Percentiles rank a stretch among this genome's conserved stretches.
Evolutionary conservation across 2,797 vertebrate genomes (phyloP).

Genomic region (Hypotaenidia okinawae): DNA sequence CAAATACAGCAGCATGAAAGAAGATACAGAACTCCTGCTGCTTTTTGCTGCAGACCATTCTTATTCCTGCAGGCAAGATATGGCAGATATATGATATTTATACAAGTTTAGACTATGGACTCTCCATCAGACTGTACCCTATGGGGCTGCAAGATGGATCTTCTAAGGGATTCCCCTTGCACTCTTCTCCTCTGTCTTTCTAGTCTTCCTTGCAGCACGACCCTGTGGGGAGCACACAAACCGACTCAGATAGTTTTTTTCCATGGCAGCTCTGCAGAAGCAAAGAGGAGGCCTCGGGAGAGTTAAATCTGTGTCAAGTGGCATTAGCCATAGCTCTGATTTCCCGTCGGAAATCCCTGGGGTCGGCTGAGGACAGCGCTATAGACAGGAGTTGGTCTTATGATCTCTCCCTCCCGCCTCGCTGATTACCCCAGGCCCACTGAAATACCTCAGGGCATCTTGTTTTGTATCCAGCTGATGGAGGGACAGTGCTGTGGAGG

Average conservation of each 20-base stretch:
- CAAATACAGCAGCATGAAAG: neutral
- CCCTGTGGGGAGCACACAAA: neutral
- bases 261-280: slow-evolving; percentile 17
- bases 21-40: neutral
- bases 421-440: neutral
- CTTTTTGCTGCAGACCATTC: neutral
- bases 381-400: neutral
- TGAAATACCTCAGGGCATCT: neutral
- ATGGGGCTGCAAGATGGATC: neutral
- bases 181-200: neutral
- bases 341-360: slow-evolving; percentile 64
- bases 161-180: neutral
- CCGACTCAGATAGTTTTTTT: neutral
- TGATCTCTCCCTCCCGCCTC: neutral
- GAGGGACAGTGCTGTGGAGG: neutral
- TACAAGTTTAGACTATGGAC: neutral
- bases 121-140: neutral
- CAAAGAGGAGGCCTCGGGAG: slow-evolving; percentile 26
- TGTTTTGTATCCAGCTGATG: neutral
- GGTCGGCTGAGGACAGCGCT: slow-evolving; percentile 52
- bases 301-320: slow-evolving; percentile 70
- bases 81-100: slow-evolving; percentile 22
- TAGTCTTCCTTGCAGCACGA: neutral
- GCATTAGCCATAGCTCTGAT: slow-evolving; percentile 65
- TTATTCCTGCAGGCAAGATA: neutral